phyloP scores from a whole-genome alignment of 2,113 vertebrate species.

The Hipposideros armiger region DNA sequence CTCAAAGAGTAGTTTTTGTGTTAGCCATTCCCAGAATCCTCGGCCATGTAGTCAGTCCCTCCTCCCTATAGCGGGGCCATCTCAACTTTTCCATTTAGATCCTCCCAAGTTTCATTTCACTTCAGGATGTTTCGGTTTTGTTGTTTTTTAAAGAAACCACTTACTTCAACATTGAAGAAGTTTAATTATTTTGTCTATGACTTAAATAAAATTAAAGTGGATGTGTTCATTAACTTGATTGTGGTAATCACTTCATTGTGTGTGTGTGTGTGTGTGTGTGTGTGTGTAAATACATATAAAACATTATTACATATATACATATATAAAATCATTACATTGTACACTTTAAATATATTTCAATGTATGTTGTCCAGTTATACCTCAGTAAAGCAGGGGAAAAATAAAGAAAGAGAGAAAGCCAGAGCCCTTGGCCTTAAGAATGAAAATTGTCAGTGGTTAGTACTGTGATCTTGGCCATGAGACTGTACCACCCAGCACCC shows the following conservation, averaged over 20 bases:
- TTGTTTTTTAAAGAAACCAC: neutral
- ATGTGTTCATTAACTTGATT: neutral
- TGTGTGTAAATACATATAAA: too few species aligned
- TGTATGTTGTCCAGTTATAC: neutral
- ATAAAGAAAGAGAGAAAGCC: neutral
- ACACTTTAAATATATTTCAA: neutral
- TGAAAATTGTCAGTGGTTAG: neutral
- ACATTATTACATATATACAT: too few species aligned
- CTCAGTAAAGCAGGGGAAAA: neutral
- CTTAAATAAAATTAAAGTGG: slow-evolving; percentile 17
- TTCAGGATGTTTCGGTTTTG: neutral
- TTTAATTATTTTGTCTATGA: neutral
- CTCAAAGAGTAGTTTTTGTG: neutral
- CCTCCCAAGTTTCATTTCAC: neutral
- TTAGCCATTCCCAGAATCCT: neutral
- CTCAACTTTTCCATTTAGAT: neutral
- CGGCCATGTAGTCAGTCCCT: too few species aligned
- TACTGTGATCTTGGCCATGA: neutral
- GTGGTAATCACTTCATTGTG: neutral
- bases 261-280: too few species aligned
- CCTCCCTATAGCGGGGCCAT: neutral
- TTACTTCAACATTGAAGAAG: slow-evolving; percentile 28
- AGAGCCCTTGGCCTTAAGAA: neutral
- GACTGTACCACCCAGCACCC: neutral
- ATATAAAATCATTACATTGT: neutral